Percentiles rank a stretch among this genome's conserved stretches.
Evolutionary conservation across 2,888 invertebrate genomes (phyloP).

Genomic region (Thecophora atra): DNA sequence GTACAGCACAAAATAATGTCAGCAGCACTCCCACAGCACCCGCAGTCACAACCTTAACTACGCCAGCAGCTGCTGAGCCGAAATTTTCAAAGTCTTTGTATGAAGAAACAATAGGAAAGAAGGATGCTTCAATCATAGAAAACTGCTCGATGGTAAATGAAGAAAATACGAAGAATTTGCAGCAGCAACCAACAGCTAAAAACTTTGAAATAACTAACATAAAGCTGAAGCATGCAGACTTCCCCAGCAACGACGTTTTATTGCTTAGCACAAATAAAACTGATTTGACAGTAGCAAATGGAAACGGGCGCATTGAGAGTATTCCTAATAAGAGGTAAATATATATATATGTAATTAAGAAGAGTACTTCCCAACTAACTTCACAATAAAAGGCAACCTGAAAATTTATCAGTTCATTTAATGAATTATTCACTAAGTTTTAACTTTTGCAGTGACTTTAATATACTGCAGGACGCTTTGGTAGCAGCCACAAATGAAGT

Average conservation of each 20-base stretch:
- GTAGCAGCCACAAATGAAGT: conserved; percentile 62
- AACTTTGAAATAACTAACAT: conserved; percentile 62
- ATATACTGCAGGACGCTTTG: conserved; percentile 61
- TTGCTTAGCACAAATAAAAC: conserved; percentile 45
- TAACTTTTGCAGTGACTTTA: conserved; percentile 60
- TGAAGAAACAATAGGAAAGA: conserved; percentile 65
- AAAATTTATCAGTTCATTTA: too few relatives aligned
- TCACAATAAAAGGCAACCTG: too few relatives aligned
- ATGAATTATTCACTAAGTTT: too few relatives aligned
- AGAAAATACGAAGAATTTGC: conserved; percentile 62
- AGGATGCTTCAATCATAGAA: conserved; percentile 64
- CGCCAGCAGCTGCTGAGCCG: conserved; percentile 46
- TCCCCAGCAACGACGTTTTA: conserved; percentile 46
- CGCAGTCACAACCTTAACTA: conserved; percentile 49
- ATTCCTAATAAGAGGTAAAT: conserved; percentile 65
- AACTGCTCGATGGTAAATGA: conserved; percentile 65
- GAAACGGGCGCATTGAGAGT: conserved; percentile 66
- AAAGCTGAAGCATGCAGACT: conserved; percentile 54
- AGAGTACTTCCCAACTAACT: too few relatives aligned
- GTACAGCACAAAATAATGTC: conserved; percentile 44
- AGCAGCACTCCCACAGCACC: conserved; percentile 42
- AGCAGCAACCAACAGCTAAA: conserved; percentile 46
- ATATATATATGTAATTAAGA: too few relatives aligned
- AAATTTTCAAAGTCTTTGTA: conserved; percentile 62
- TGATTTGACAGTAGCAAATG: conserved; percentile 57